phyloP scores from a whole-genome alignment of 1,140 invertebrate genomes.

The Drosophila virilis region DNA sequence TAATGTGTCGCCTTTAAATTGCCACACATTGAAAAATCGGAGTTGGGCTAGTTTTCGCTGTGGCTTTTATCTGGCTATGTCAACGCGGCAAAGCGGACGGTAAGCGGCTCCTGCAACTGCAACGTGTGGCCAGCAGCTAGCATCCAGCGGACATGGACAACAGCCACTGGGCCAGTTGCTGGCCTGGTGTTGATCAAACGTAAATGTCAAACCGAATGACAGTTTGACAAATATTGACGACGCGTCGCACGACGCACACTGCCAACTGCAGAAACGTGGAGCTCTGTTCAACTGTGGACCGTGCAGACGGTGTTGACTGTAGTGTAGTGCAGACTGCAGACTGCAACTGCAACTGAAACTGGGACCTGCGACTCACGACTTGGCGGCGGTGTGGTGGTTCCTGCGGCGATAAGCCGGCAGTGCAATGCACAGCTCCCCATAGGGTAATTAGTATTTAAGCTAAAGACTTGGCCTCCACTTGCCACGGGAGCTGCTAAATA shows the following conservation, averaged over 20 bases:
- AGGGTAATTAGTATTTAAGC: conserved; percentile 77
- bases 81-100: conserved; percentile 69
- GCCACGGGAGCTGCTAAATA: conserved; percentile 62
- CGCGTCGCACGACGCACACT: conserved; percentile 68
- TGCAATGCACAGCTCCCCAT: conserved; percentile 57
- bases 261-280: conserved; percentile 1
- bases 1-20: conserved; percentile 73
- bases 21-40: conserved; percentile 49
- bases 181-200: conserved; percentile 75
- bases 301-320: too few relatives aligned
- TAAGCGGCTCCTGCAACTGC: conserved; percentile 65
- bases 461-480: conserved; percentile 66
- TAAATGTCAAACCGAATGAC: conserved; percentile 80
- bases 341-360: not conserved
- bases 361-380: conserved; percentile 62
- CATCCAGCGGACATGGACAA: conserved; percentile 36
- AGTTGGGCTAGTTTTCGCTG: conserved; percentile 64
- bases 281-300: not conserved
- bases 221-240: conserved; percentile 82
- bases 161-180: conserved; percentile 37
- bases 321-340: too few relatives aligned
- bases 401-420: conserved; percentile 42
- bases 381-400: conserved; percentile 37
- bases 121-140: conserved; percentile 14
- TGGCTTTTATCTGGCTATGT: conserved; percentile 40